phyloP scores from a whole-genome alignment of 2,113 vertebrate genomes.

The Corythornis madagascariensis region DNA sequence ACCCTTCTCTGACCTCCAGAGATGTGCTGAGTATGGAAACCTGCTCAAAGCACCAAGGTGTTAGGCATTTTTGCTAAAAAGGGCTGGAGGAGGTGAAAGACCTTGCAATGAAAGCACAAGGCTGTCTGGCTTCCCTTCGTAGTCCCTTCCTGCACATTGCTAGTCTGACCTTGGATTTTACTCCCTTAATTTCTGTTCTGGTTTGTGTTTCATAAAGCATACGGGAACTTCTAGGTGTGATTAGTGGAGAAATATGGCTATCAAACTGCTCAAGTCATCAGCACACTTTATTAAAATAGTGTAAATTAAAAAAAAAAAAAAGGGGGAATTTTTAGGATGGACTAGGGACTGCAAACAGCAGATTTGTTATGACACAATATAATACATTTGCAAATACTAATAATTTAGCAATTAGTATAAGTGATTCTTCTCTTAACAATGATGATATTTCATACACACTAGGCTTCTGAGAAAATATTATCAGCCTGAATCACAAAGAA shows the following conservation, averaged over 20 bases:
- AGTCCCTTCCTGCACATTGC: not conserved
- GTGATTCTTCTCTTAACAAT: slow-evolving; percentile 39
- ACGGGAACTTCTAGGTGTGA: not conserved
- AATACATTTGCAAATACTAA: slow-evolving; percentile 10
- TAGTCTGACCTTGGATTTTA: slow-evolving; percentile 12
- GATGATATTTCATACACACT: slow-evolving; percentile 39
- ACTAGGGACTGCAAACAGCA: not conserved
- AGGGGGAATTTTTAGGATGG: not conserved
- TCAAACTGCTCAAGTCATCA: not conserved
- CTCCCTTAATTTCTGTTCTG: not conserved
- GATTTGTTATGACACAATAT: not conserved
- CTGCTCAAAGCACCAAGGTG: slow-evolving; percentile 32
- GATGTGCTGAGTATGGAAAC: not conserved
- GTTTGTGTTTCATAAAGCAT: not conserved
- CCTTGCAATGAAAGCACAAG: slow-evolving; percentile 18
- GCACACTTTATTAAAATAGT: not conserved
- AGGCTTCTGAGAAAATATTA: slow-evolving; percentile 67
- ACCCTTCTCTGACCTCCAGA: slow-evolving; percentile 39
- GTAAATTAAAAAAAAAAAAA: not conserved
- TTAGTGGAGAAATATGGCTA: not conserved
- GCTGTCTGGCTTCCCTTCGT: not conserved
- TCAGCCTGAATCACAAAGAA: slow-evolving; percentile 32
- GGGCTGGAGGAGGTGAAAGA: not conserved
- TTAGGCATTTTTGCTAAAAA: not conserved
- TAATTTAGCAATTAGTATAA: slow-evolving; percentile 27